These are phyloP conservation scores for Neodiprion virginianus DNA, from an alignment of 1,140 invertebrate species.

Conservation along the genomic window DNA sequence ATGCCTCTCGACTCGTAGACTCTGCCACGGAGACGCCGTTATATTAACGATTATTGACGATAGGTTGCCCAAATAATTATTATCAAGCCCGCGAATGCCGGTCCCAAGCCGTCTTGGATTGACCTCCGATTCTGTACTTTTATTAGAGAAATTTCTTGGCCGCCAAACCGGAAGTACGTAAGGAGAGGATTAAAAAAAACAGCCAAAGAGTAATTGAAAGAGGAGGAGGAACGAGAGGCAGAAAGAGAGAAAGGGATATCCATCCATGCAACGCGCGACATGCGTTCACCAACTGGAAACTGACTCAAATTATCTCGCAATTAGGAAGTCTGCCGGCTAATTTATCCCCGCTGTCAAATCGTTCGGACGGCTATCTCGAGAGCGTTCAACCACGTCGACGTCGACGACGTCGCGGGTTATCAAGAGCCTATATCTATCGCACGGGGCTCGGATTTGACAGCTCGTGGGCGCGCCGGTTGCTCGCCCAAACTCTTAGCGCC, in stretches of 20 bases:
- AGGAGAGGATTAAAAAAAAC: too few species aligned
- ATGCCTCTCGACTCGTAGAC: neutral
- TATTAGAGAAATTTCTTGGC: neutral
- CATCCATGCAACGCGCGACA: neutral
- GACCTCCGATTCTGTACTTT: neutral
- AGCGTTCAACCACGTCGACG: neutral
- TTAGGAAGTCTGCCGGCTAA: constrained; percentile 4
- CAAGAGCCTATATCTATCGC: neutral
- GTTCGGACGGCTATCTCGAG: neutral
- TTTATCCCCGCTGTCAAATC: constrained; percentile 4
- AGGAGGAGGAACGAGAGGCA: neutral
- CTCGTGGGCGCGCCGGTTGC: neutral
- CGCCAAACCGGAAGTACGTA: too few species aligned
- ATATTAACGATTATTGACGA: neutral
- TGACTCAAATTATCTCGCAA: constrained; percentile 1
- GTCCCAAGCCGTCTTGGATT: neutral
- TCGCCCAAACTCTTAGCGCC: neutral
- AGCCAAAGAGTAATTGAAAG: too few species aligned
- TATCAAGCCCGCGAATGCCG: neutral
- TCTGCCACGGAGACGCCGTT: neutral
- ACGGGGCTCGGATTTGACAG: neutral
- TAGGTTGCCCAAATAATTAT: neutral
- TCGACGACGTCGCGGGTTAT: neutral
- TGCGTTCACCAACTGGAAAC: neutral
- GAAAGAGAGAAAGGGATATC: neutral